phyloP scores from a whole-genome alignment of 1,140 invertebrate species.

The Aleiodes sp. region DNA sequence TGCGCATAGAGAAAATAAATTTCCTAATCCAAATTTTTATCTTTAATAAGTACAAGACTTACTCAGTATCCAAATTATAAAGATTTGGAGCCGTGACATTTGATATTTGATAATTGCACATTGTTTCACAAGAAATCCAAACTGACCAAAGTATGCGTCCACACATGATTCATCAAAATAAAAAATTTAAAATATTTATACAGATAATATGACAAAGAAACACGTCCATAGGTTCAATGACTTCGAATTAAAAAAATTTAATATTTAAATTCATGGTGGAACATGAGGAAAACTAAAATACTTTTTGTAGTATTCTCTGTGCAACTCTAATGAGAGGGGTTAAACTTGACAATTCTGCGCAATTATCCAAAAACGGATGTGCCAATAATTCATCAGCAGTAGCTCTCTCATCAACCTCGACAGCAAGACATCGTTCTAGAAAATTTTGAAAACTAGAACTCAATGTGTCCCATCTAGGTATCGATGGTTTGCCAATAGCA shows the following conservation, averaged over 20 bases:
- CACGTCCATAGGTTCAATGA: not conserved
- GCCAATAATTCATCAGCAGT: conserved; percentile 85
- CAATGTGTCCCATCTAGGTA: conserved; percentile 84
- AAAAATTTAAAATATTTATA: conserved; percentile 27
- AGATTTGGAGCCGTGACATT: no score
- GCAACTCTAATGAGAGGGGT: conserved; percentile 93
- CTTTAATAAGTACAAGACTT: no score
- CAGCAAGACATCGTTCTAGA: conserved; percentile 90
- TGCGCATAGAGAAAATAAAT: no score
- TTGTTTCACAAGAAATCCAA: no score
- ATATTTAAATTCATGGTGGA: not conserved
- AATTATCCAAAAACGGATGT: conserved; percentile 89
- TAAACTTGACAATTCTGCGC: conserved; percentile 84
- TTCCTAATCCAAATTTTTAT: no score
- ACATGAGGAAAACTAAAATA: conserved; percentile 34
- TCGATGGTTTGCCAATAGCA: conserved; percentile 91
- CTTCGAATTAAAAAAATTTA: conserved; percentile 19
- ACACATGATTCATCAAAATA: conserved; percentile 15
- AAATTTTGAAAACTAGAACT: conserved; percentile 84
- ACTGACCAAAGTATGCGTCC: not conserved
- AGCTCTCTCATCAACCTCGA: conserved; percentile 88
- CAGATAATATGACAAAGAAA: conserved; percentile 21
- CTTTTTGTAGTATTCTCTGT: conserved; percentile 78
- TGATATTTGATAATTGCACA: not conserved
- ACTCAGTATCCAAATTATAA: no score